These are phyloP conservation scores for Prorops nasuta DNA, from an alignment of 1,140 invertebrate genomes.

Conservation along the genomic window DNA sequence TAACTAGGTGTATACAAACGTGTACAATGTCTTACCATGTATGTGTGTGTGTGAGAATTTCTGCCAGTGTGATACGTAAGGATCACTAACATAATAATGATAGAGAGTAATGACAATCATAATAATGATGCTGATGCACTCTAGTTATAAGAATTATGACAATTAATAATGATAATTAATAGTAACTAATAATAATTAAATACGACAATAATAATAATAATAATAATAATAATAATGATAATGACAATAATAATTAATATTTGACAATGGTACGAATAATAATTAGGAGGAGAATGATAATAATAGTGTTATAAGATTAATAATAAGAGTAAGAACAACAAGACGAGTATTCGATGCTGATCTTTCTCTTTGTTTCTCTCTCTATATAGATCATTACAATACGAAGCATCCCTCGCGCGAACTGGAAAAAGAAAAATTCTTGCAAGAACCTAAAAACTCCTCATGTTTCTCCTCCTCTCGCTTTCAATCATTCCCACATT, in stretches of 20 bases:
- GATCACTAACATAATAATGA: conserved; percentile 29
- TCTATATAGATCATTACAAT: too few species aligned
- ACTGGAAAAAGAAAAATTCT: too few species aligned
- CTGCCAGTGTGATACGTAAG: conserved; percentile 1
- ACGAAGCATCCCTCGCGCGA: too few species aligned
- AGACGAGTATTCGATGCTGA: too few species aligned
- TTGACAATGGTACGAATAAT: too few species aligned
- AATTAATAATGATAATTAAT: conserved; percentile 11
- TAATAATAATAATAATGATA: conserved; percentile 28
- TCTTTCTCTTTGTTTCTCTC: too few species aligned
- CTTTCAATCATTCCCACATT: too few species aligned
- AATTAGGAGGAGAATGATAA: too few species aligned
- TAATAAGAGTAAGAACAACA: too few species aligned
- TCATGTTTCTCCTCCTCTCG: too few species aligned
- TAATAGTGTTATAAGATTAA: conserved; percentile 25
- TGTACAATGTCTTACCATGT: neutral
- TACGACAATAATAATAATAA: conserved; percentile 25
- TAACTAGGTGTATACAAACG: too few species aligned
- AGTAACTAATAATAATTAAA: conserved; percentile 16
- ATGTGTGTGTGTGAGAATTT: neutral
- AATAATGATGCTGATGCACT: conserved; percentile 36
- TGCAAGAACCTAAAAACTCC: too few species aligned
- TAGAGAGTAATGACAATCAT: conserved; percentile 27
- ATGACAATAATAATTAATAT: conserved; percentile 31
- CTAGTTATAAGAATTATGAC: conserved; percentile 28